Conservation (phyloP, 2,888 invertebrate species). For the Elgonia sp. region DNA sequence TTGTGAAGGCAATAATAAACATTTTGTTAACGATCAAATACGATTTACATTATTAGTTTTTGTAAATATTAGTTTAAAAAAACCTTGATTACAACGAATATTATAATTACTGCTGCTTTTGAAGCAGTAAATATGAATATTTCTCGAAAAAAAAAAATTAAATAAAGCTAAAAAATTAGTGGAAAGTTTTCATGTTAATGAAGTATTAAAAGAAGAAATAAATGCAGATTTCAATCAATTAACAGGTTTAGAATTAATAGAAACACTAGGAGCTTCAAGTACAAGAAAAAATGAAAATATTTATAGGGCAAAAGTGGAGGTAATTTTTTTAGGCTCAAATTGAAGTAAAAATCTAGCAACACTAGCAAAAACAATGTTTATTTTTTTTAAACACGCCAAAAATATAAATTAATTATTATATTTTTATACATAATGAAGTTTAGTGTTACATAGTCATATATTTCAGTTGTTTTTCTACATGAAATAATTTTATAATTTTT, state of each 20-base stretch:
- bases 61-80: not conserved
- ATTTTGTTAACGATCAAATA: too few species aligned
- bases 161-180: not conserved
- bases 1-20: too few species aligned
- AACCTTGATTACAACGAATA: too few species aligned
- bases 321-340: not conserved
- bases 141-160: not conserved
- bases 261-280: not conserved
- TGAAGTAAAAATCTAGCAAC: too few species aligned
- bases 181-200: not conserved
- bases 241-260: not conserved
- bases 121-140: conserved; percentile 1
- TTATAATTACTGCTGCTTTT: conserved; percentile 11
- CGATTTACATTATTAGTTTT: not conserved
- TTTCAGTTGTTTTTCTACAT: too few species aligned
- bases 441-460: too few species aligned
- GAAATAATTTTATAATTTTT: too few species aligned
- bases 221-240: not conserved
- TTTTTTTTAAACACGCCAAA: too few species aligned
- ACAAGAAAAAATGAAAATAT: not conserved
- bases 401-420: too few species aligned
- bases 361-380: too few species aligned
- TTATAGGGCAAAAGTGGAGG: conserved; percentile 9
- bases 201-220: conserved; percentile 10
- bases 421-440: too few species aligned